These are phyloP conservation scores for Atrina japonica DNA, from an alignment of 2,888 invertebrate genomes.

Conservation along the genomic window DNA sequence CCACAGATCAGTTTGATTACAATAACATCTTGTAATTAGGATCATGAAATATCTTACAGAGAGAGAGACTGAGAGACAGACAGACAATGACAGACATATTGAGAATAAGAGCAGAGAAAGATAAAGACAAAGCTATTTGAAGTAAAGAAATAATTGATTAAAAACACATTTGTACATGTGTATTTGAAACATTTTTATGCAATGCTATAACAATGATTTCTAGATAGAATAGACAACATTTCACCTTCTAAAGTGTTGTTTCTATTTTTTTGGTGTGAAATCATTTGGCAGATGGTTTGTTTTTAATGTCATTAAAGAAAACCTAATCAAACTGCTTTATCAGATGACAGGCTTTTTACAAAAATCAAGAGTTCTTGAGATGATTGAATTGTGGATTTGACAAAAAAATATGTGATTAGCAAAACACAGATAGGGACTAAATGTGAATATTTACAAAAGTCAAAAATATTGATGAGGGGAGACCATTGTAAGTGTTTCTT, in stretches of 20 bases:
- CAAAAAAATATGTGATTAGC: constrained; percentile 8
- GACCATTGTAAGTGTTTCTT: not conserved
- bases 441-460: constrained; percentile 9
- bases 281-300: constrained; percentile 5
- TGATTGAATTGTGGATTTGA: not conserved
- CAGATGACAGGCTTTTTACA: constrained; percentile 4
- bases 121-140: not conserved
- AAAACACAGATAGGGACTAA: not conserved
- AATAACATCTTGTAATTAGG: no score
- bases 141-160: no score
- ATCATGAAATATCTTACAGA: not conserved
- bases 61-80: constrained; percentile 22
- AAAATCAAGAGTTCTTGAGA: not conserved
- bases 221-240: no score
- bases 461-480: not conserved
- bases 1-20: no score
- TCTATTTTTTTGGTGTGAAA: no score
- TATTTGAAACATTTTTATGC: no score
- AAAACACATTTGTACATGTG: no score
- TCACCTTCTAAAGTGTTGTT: no score
- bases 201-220: no score
- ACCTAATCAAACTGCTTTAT: constrained; percentile 9
- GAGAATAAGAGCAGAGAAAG: constrained; percentile 8
- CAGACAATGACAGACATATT: constrained; percentile 16
- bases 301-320: constrained; percentile 3